phyloP scores from a whole-genome alignment of 1,140 invertebrate genomes.

The Trachymyrmex septentrionalis region DNA sequence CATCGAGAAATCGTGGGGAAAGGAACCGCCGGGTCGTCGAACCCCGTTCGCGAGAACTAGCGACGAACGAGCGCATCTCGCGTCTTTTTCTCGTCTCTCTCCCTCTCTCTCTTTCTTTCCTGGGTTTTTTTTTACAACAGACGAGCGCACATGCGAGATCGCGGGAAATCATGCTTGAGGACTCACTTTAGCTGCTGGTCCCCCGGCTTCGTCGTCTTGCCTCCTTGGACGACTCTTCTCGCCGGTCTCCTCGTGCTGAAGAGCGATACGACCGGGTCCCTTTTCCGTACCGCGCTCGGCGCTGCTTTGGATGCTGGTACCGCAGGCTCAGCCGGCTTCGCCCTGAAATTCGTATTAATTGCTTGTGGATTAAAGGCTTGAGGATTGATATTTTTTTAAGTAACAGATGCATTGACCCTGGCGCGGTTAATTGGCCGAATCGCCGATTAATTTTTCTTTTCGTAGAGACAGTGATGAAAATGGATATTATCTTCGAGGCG shows the following conservation, averaged over 20 bases:
- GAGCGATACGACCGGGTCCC: conserved; percentile 70
- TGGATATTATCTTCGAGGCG: background rate
- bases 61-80: conserved; percentile 44
- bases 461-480: background rate
- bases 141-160: background rate
- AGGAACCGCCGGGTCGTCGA: conserved; percentile 60
- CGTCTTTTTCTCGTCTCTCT: conserved; percentile 13
- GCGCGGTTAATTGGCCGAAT: background rate
- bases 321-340: conserved; percentile 56
- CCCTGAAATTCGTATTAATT: conserved; percentile 69
- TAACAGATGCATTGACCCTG: background rate
- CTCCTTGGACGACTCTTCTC: conserved; percentile 57
- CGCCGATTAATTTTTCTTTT: background rate
- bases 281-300: conserved; percentile 63
- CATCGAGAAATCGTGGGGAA: conserved; percentile 61
- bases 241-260: conserved; percentile 71
- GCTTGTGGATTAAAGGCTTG: background rate
- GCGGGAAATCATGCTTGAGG: conserved; percentile 10
- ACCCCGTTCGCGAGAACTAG: conserved; percentile 51
- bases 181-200: conserved; percentile 70
- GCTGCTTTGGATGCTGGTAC: background rate
- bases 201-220: conserved; percentile 40
- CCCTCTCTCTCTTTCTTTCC: background rate
- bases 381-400: conserved; percentile 22
- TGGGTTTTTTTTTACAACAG: conserved; percentile 5